These are phyloP conservation scores for Botia kubotai DNA, from an alignment of 2,797 vertebrate genomes.

Conservation along the genomic window DNA sequence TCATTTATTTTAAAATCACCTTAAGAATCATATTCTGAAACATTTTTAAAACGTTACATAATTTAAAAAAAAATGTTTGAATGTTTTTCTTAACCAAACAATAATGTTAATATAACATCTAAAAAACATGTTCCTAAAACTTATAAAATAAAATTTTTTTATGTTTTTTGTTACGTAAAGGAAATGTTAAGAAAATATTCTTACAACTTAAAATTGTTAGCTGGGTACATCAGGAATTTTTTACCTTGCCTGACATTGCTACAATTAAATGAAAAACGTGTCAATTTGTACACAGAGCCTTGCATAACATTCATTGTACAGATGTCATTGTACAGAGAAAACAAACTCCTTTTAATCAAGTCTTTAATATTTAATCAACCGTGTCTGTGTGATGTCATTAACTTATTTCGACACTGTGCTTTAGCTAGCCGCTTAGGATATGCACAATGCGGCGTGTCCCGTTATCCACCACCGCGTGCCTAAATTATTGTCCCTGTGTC, in stretches of 20 bases:
- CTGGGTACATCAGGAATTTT: constrained; percentile 12
- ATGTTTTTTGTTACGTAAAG: no score
- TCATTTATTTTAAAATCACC: no score
- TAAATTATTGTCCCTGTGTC: constrained; percentile 14
- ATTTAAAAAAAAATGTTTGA: no score
- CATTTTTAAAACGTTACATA: no score
- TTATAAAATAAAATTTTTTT: no score
- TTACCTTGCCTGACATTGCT: constrained; percentile 38
- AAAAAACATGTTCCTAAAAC: no score
- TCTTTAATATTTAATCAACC: neutral
- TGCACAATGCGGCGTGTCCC: neutral
- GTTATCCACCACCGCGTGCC: neutral
- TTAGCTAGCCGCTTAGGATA: constrained; percentile 4
- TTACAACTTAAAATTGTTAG: no score
- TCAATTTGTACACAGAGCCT: constrained; percentile 19
- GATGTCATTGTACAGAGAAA: constrained; percentile 19
- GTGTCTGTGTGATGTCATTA: neutral
- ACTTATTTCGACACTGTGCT: constrained; percentile 22
- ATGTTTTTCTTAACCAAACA: no score
- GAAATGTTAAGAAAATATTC: no score
- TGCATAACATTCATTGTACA: constrained; percentile 2
- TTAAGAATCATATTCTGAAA: no score
- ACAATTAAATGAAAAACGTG: constrained; percentile 33
- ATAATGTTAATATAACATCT: no score
- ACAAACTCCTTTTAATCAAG: constrained; percentile 14